Percentiles rank a stretch among this genome's conserved stretches.
These are phyloP conservation scores for Blastomussa wellsi DNA, from an alignment of 92 coral and sea anemone species.

Conservation along the genomic window DNA sequence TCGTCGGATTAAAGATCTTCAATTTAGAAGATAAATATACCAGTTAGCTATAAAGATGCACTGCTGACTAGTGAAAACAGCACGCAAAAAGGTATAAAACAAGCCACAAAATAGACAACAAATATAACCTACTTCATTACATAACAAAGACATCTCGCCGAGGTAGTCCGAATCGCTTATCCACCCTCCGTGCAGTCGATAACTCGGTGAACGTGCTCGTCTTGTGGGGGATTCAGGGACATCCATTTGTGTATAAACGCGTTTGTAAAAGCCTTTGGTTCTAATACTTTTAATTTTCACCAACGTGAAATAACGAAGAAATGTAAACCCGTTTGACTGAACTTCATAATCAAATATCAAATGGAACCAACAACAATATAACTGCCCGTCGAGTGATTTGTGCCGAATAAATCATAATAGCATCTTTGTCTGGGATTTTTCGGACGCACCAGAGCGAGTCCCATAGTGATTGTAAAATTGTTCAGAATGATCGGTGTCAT, in stretches of 20 bases:
- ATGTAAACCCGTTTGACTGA: not conserved
- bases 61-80: not conserved
- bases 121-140: constrained; percentile 51
- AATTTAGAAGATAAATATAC: not conserved
- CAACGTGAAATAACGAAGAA: not conserved
- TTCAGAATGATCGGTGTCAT: not conserved
- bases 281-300: not conserved
- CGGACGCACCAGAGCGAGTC: not conserved
- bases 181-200: constrained; percentile 45
- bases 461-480: not conserved
- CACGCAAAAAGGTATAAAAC: not conserved
- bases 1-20: not conserved
- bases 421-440: not conserved
- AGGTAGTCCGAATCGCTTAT: constrained; percentile 48
- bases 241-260: constrained; percentile 6
- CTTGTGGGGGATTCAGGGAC: not conserved
- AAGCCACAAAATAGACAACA: not conserved
- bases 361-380: not conserved
- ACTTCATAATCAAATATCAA: not conserved
- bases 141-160: constrained; percentile 28
- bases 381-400: not conserved
- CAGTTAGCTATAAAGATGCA: not conserved
- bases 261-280: not conserved
- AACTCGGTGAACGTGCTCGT: constrained; percentile 28
- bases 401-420: not conserved